A percentile compares a stretch with the other conserved stretches of the same genome.
Evolutionary conservation across 2,888 invertebrate species (phyloP).

Genomic region (Crepidodera aurea): DNA sequence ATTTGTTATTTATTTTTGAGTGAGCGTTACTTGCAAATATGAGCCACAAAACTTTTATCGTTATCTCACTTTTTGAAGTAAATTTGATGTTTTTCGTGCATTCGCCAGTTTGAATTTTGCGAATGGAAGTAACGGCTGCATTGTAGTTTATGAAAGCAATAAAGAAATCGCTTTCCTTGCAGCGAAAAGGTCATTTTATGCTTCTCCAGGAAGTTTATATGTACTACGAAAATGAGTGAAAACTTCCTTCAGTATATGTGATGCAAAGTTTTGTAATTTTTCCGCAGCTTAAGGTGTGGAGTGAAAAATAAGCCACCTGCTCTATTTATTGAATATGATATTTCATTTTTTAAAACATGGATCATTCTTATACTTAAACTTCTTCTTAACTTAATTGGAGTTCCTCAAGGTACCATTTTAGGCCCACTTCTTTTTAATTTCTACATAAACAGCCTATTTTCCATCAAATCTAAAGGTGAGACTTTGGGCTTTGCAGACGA

Average conservation of each 20-base stretch:
- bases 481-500: too few species aligned
- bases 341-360: too few species aligned
- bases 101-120: constrained; percentile 3
- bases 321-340: too few species aligned
- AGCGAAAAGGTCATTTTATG: background rate
- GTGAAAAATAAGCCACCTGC: too few species aligned
- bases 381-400: too few species aligned
- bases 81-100: constrained; percentile 12
- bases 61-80: constrained; percentile 8
- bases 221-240: background rate
- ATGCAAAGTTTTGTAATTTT: background rate
- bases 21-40: constrained; percentile 18
- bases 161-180: constrained; percentile 1
- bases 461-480: too few species aligned
- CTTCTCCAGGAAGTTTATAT: background rate
- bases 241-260: background rate
- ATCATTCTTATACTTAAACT: too few species aligned
- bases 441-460: too few species aligned
- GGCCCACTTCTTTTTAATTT: too few species aligned
- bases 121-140: background rate
- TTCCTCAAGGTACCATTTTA: too few species aligned
- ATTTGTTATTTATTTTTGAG: constrained; percentile 19
- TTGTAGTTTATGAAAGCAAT: constrained; percentile 11
- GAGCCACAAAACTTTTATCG: constrained; percentile 18
- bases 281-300: too few species aligned